These are phyloP conservation scores for Apostichopus californicus DNA, from an alignment of 35 echinoderm and acorn worm species.

Conservation along the genomic window DNA sequence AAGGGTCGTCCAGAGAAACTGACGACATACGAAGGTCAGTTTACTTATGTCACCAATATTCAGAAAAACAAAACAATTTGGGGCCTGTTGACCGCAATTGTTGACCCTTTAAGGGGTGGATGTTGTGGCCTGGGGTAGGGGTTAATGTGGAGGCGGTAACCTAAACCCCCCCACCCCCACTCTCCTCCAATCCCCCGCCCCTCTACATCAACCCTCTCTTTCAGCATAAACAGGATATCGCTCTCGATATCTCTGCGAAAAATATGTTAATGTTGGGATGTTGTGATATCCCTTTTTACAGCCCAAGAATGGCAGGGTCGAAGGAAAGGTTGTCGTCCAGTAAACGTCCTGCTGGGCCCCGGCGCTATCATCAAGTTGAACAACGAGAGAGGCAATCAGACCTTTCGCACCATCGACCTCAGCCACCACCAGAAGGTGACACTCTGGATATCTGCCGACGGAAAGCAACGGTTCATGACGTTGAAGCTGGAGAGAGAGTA, in stretches of 20 bases:
- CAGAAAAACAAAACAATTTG: no score
- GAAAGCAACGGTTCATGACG: constrained; percentile 58
- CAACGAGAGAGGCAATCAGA: constrained; percentile 89
- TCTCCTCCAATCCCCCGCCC: no score
- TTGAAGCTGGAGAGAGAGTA: constrained; percentile 91
- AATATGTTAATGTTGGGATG: no score
- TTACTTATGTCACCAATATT: no score
- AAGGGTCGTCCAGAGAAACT: constrained; percentile 74
- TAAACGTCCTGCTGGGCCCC: constrained; percentile 91
- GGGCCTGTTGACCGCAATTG: no score
- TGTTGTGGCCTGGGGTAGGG: no score
- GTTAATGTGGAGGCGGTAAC: no score
- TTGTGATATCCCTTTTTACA: not conserved
- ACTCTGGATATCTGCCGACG: constrained; percentile 75
- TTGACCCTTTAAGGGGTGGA: no score
- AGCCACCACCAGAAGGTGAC: constrained; percentile 70
- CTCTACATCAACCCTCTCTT: no score
- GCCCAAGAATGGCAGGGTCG: constrained; percentile 90
- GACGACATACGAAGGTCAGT: constrained; percentile 67
- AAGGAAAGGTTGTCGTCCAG: constrained; percentile 67
- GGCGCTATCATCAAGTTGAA: constrained; percentile 68
- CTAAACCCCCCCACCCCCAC: no score
- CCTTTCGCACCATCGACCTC: constrained; percentile 85
- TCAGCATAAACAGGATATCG: no score
- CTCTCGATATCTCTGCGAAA: no score